phyloP scores from a whole-genome alignment of 2,113 vertebrate genomes.

The Ctenodactylus gundi region DNA sequence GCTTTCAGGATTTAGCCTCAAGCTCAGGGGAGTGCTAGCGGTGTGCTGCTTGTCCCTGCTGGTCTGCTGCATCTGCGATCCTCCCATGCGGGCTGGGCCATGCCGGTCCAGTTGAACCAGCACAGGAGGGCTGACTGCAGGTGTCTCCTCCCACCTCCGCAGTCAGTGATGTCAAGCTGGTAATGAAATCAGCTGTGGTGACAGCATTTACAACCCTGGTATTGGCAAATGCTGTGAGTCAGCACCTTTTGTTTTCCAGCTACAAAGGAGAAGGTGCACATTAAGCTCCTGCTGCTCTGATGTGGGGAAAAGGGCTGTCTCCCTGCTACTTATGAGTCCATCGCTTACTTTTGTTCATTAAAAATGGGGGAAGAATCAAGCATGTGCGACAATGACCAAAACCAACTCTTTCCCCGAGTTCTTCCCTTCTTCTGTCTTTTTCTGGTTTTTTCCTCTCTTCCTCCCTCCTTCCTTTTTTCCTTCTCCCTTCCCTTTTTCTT shows the following conservation, averaged over 20 bases:
- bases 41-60: not conserved
- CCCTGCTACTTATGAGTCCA: not conserved
- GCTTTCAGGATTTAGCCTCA: no score
- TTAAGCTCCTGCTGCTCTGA: not conserved
- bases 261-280: not conserved
- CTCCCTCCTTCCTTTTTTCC: no score
- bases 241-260: not conserved
- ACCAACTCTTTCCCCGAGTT: not conserved
- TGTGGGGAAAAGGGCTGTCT: not conserved
- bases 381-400: not conserved
- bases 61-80: not conserved
- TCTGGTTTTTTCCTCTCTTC: accelerated
- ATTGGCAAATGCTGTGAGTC: not conserved
- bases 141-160: not conserved
- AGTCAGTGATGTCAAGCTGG: not conserved
- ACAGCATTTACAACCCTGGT: not conserved
- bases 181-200: not conserved
- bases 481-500: not conserved
- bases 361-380: not conserved
- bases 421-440: not conserved
- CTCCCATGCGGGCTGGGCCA: no score
- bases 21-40: not conserved
- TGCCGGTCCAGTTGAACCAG: accelerated
- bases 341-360: not conserved
- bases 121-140: not conserved